These are phyloP conservation scores for Sitobion miscanthi DNA, from an alignment of 1,140 invertebrate species.

Conservation along the genomic window DNA sequence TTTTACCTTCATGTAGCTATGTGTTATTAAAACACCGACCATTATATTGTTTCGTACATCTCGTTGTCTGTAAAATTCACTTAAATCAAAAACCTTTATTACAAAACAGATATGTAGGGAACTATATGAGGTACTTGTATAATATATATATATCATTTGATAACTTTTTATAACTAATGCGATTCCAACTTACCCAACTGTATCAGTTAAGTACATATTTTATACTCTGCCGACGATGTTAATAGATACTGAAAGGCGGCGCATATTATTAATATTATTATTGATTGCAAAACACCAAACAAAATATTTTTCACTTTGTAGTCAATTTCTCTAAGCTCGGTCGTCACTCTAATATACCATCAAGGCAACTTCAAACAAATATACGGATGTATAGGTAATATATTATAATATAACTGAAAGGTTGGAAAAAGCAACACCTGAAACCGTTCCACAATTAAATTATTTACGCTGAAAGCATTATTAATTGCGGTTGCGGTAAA, in stretches of 20 bases:
- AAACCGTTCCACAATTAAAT: not conserved
- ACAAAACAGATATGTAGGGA: not conserved
- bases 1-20: not conserved
- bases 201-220: not conserved
- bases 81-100: not conserved
- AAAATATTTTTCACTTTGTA: not conserved
- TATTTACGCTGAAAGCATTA: conserved; percentile 19
- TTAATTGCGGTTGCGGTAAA: not conserved
- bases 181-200: not conserved
- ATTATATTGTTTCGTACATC: not conserved
- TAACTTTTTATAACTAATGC: not conserved
- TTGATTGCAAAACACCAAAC: not conserved
- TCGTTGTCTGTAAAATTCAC: not conserved
- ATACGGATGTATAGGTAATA: not conserved
- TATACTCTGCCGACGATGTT: not conserved
- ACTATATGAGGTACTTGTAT: not conserved
- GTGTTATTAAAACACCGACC: not conserved
- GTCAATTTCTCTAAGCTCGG: not conserved
- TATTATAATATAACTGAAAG: not conserved
- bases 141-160: not conserved
- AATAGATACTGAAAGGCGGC: not conserved
- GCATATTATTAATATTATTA: not conserved
- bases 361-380: not conserved
- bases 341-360: not conserved
- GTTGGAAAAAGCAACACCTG: not conserved